A percentile compares a stretch with the other conserved stretches of the same genome.
Evolutionary conservation across 2,113 vertebrate species (phyloP).

Genomic region (Galemys pyrenaicus): DNA sequence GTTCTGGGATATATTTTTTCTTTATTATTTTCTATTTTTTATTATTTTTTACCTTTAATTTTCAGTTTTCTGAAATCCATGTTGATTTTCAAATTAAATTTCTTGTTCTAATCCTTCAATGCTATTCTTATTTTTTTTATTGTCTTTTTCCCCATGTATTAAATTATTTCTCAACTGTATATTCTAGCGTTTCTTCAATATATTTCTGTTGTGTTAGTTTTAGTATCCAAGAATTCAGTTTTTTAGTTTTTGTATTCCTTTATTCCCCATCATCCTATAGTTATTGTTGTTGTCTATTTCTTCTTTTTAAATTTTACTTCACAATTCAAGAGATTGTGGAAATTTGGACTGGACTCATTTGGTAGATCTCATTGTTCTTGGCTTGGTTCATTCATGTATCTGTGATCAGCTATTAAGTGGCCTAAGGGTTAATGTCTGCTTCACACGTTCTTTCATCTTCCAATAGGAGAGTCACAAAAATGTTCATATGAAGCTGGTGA

Average conservation of each 20-base stretch:
- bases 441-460: background rate
- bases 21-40: background rate
- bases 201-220: background rate
- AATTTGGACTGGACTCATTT: background rate
- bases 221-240: background rate
- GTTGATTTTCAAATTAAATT: background rate
- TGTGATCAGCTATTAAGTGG: background rate
- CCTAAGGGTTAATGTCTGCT: background rate
- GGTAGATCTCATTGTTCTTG: background rate
- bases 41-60: background rate
- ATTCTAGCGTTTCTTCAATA: background rate
- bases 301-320: background rate
- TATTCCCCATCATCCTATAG: background rate
- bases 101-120: background rate
- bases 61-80: background rate
- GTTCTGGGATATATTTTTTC: background rate
- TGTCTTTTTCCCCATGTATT: background rate
- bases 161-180: background rate
- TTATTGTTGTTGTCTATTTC: background rate
- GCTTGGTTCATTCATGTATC: background rate
- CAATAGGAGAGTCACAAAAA: background rate
- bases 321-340: background rate
- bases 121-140: background rate
- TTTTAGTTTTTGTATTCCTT: background rate
- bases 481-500: background rate